Evolutionary conservation across 1,140 invertebrate species (phyloP).

Genomic region (Cydia splendana): DNA sequence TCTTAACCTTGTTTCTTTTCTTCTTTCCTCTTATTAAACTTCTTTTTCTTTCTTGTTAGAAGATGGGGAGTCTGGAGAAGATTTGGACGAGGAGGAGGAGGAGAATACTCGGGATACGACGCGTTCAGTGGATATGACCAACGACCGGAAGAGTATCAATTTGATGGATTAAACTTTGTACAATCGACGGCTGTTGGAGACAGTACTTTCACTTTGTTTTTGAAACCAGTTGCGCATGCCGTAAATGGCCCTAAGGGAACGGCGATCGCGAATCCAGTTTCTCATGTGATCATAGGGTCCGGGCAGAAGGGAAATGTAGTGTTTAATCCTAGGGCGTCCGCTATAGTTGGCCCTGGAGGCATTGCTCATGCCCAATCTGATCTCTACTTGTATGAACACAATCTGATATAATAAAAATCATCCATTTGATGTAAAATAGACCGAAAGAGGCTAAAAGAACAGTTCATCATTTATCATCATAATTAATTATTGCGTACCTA

Average conservation of each 20-base stretch:
- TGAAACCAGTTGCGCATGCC: slow-evolving; percentile 83
- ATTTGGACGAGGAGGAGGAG: slow-evolving; percentile 34
- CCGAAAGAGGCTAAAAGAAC: slow-evolving; percentile 27
- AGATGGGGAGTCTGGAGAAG: slow-evolving; percentile 38
- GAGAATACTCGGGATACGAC: slow-evolving; percentile 36
- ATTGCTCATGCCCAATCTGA: slow-evolving; percentile 85
- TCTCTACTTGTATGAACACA: slow-evolving; percentile 71
- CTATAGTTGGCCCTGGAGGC: slow-evolving; percentile 86
- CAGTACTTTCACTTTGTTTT: slow-evolving; percentile 70
- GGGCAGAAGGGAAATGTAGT: slow-evolving; percentile 79
- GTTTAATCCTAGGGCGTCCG: slow-evolving; percentile 83
- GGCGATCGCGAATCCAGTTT: slow-evolving; percentile 84
- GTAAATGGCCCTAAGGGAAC: slow-evolving; percentile 82
- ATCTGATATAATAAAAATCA: slow-evolving; percentile 12
- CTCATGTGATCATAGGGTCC: slow-evolving; percentile 78
- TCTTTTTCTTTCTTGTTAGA: slow-evolving; percentile 64
- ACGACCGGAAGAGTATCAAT: slow-evolving; percentile 50
- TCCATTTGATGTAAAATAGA: slow-evolving; percentile 45
- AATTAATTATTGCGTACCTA: slow-evolving; percentile 12
- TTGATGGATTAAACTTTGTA: slow-evolving; percentile 65
- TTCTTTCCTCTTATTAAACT: slow-evolving; percentile 49
- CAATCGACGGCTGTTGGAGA: slow-evolving; percentile 50
- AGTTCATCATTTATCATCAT: background rate
- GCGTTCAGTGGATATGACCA: slow-evolving; percentile 34
- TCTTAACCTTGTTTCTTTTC: slow-evolving; percentile 39